Percentiles rank a stretch among this genome's conserved stretches.
These are phyloP conservation scores for Aphis gossypii DNA, from an alignment of 1,140 invertebrate species.

Conservation along the genomic window DNA sequence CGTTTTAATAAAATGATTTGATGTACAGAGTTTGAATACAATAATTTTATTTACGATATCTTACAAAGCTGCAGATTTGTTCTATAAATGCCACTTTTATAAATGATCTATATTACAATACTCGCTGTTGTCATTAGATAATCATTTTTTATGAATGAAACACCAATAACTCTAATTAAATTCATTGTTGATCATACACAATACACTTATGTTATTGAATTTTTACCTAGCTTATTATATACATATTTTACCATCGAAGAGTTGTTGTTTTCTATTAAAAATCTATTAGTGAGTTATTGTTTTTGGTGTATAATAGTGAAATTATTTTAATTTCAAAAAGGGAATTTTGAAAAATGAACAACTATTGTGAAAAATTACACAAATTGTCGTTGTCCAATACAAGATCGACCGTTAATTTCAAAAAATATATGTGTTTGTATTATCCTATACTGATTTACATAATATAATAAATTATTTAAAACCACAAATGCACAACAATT, in stretches of 20 bases:
- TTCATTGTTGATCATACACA: neutral
- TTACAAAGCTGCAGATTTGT: neutral
- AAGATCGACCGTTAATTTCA: neutral
- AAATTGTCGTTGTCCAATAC: neutral
- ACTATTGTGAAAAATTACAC: neutral
- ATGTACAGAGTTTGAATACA: neutral
- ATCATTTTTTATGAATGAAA: neutral
- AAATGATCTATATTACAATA: neutral
- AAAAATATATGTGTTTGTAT: neutral
- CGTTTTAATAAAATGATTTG: neutral
- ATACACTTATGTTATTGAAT: neutral
- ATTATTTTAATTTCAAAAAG: neutral
- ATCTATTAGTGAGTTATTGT: neutral
- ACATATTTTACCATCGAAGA: neutral
- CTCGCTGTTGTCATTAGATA: neutral
- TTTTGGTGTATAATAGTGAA: neutral
- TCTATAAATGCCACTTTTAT: neutral
- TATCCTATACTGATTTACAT: neutral
- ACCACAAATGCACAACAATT: neutral
- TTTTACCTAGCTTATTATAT: neutral
- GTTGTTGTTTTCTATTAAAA: neutral
- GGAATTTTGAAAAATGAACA: neutral
- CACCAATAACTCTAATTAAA: neutral
- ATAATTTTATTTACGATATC: neutral
- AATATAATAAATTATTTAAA: neutral